Evolutionary conservation across 2,113 vertebrate species (phyloP).

Genomic region (Corythoichthys haematopterus): DNA sequence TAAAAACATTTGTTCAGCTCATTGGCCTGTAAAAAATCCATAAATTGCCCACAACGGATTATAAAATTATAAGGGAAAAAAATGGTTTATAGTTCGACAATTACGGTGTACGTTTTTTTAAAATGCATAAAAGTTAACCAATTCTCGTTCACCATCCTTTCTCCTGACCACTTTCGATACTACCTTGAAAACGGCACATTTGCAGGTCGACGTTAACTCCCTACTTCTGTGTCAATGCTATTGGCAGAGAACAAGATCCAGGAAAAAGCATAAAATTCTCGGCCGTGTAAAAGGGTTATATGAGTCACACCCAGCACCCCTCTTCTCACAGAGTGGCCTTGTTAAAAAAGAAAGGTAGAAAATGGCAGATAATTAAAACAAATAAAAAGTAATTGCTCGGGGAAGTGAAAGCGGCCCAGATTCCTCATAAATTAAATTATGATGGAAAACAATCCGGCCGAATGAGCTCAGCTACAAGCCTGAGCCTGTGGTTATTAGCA

Average conservation of each 20-base stretch:
- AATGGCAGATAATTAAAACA: constrained; percentile 55
- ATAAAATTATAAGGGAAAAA: no score
- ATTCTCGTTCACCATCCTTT: neutral
- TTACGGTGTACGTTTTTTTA: no score
- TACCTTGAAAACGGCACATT: neutral
- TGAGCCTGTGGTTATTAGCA: constrained; percentile 6
- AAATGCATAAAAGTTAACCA: no score
- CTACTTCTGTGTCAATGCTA: neutral
- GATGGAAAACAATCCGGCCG: constrained; percentile 15
- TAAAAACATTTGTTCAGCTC: no score
- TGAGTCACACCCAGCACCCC: constrained; percentile 13
- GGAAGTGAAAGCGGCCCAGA: constrained; percentile 45
- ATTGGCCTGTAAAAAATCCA: no score
- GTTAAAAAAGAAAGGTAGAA: constrained; percentile 58
- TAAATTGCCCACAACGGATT: no score
- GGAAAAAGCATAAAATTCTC: neutral
- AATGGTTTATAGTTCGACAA: no score
- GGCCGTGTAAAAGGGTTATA: neutral
- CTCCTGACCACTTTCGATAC: neutral
- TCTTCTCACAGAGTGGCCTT: constrained; percentile 40
- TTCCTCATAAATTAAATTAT: constrained; percentile 38
- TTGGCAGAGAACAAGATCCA: neutral
- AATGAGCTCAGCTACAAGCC: constrained; percentile 17
- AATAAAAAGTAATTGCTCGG: constrained; percentile 52
- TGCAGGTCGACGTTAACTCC: neutral